Evolutionary conservation across 2,797 vertebrate genomes (phyloP).

Genomic region (Harpagifer antarcticus): DNA sequence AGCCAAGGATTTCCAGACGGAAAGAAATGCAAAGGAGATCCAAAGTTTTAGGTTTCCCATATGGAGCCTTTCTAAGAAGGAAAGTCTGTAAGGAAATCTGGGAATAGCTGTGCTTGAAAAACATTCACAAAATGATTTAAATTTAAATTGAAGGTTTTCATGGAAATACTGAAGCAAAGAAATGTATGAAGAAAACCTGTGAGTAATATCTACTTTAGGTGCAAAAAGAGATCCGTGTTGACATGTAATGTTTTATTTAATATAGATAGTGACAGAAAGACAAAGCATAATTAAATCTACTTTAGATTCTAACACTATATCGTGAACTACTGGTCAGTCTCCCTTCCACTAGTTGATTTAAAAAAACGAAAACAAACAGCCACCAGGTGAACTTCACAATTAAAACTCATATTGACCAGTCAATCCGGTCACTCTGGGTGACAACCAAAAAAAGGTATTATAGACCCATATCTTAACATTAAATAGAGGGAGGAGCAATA

Average conservation of each 20-base stretch:
- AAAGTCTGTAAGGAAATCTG: constrained; percentile 41
- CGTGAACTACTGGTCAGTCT: neutral
- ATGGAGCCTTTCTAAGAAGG: constrained; percentile 38
- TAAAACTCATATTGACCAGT: neutral
- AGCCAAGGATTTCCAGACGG: constrained; percentile 38
- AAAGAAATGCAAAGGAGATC: constrained; percentile 51
- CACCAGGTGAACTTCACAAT: constrained; percentile 2
- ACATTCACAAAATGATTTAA: constrained; percentile 26
- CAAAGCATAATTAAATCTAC: neutral
- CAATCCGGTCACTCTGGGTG: constrained; percentile 15
- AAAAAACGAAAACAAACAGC: constrained; percentile 8
- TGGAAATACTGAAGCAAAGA: constrained; percentile 21
- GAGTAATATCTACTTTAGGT: constrained; percentile 25
- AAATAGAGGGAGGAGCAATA: constrained; percentile 18
- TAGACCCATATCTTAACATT: constrained; percentile 19
- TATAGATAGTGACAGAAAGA: neutral
- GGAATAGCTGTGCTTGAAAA: constrained; percentile 43
- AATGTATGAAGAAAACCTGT: constrained; percentile 24
- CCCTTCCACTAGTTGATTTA: neutral
- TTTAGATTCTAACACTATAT: neutral
- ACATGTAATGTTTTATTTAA: constrained; percentile 10
- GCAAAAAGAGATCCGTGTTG: constrained; percentile 42
- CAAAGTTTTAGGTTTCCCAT: constrained; percentile 40
- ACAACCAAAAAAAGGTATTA: constrained; percentile 12
- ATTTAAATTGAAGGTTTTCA: constrained; percentile 34